Base-by-base conservation (phyloP, 2,113 vertebrate species). In the Ascaphus truei region DNA sequence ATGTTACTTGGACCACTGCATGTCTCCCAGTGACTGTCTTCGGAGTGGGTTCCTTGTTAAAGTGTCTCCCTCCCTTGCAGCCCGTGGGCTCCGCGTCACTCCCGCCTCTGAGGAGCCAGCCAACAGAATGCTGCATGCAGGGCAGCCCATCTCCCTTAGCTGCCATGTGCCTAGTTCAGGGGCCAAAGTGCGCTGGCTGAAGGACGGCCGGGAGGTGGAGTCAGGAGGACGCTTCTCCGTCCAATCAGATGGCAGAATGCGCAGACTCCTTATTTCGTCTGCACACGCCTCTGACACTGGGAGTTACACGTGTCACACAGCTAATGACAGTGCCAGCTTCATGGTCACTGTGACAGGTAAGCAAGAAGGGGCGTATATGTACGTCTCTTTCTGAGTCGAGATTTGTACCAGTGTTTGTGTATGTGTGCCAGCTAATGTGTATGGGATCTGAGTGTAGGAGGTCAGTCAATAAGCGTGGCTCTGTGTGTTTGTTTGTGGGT, bases 281-380 rank as follows among this genome's bases (percentile, higher is more conserved):
- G 83, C 85, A 36, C 77, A 67, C 20, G 74, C 79, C 0, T 86
- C 87, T 66, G 86, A 89, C 15, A 81, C 92, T 1, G 93, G 89
- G 79, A 71, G 45, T 7, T 93, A 92, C 63, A 86, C 85, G 1
- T 93, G 88, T 16, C 87, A 86, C 16, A 79, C 83, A 27, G 88
- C 84, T 68, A 86, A 91, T 72, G 81, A 79, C 29, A 66, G 82
- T 58, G 72, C 90, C 41, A 78, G 84, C 56, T 92, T 92, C 76
- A 89, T 87, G 34, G 90, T 92, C 64, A 88, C 76, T 18, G 77
- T 93, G 72, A 74, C 87, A 82, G 90, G 91, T 93, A 83, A 55
- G 58, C 27, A 29, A n/a, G 9, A 23, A 1, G 20, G 12, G 47
- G 15, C 47, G n/a, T n/a, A n/a, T n/a, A n/a, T n/a, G n/a, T 39